Base-by-base conservation (phyloP, 2,888 invertebrate species). In the Ypsolopha sequella region DNA sequence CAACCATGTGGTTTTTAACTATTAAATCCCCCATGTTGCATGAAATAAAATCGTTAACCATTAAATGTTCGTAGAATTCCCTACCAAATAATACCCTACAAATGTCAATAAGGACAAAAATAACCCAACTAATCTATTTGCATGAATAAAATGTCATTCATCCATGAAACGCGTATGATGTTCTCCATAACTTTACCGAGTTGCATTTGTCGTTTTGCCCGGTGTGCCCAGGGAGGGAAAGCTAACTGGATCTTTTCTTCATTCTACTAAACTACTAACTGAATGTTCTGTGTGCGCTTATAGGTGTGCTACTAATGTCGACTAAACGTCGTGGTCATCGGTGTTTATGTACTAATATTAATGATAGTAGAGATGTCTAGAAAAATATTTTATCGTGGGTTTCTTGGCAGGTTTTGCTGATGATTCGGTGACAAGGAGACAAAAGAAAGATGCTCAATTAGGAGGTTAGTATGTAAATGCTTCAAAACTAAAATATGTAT, bases 361-460 rank as follows among this genome's bases (percentile, higher is more conserved):
- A 39, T 3, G 24, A 39, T 39, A 39, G 9, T n/a, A 39, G 6
- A n/a, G 39, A 39, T 39, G 9, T 39, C 13, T 47, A 9, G 36
- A 47, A 8, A 7, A 13, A 14, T 47, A 13, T 9, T 47, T 9
- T 13, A 33, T 13, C 10, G n/a, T 33, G 24, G 39, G 4, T 53
- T 51, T 33, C 48, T 67, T 55, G 33, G 61, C 78, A 87, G 87
- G 87, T 72, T 85, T 87, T 78, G 85, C 85, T 63, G 87, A 87
- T 63, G 87, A 87, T 67, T 68, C 85, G 64, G 87, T 87, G 57
- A 86, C 85, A 35, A 76, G 86, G 70, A 75, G 87, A 71, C 86
- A 85, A 60, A 87, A 87, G 64, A 87, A 87, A 66, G 84, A 87
- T 69, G 81, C 86, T 60, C 86, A 81, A 70, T 72, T 87, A 58